These are phyloP conservation scores for Neomonachus schauinslandi DNA, from an alignment of 2,113 vertebrate species.

Conservation along the genomic window DNA sequence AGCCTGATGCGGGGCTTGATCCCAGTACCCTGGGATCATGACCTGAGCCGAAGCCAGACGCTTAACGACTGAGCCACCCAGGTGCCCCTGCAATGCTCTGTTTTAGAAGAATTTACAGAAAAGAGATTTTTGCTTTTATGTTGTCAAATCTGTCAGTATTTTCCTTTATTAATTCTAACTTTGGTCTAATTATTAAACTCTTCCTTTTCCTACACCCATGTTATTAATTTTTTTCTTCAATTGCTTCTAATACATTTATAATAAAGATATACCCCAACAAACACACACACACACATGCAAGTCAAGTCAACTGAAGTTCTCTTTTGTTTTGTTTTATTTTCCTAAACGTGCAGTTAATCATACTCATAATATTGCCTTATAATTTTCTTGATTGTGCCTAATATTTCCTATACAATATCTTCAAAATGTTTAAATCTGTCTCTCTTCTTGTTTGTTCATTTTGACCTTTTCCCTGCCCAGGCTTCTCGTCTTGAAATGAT, in stretches of 20 bases:
- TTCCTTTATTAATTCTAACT: background rate
- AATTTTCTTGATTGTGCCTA: background rate
- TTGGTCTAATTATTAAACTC: background rate
- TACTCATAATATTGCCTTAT: background rate
- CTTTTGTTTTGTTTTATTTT: background rate
- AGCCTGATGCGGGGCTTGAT: no score
- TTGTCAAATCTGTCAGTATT: background rate
- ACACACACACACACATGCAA: background rate
- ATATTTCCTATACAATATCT: background rate
- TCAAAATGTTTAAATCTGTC: background rate
- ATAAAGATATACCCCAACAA: background rate
- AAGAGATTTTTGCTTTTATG: background rate
- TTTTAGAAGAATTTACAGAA: background rate
- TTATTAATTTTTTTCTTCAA: background rate
- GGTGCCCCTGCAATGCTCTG: background rate
- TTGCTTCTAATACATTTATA: background rate
- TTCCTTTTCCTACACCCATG: background rate
- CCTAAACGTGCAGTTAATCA: background rate
- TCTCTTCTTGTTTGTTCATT: background rate
- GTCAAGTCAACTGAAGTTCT: background rate
- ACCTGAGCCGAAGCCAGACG: no score
- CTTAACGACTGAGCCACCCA: no score
- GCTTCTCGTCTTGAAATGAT: background rate
- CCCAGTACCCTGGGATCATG: no score
- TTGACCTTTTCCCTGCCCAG: background rate